Conservation (phyloP, 2,797 vertebrate species). For the Chelon auratus region DNA sequence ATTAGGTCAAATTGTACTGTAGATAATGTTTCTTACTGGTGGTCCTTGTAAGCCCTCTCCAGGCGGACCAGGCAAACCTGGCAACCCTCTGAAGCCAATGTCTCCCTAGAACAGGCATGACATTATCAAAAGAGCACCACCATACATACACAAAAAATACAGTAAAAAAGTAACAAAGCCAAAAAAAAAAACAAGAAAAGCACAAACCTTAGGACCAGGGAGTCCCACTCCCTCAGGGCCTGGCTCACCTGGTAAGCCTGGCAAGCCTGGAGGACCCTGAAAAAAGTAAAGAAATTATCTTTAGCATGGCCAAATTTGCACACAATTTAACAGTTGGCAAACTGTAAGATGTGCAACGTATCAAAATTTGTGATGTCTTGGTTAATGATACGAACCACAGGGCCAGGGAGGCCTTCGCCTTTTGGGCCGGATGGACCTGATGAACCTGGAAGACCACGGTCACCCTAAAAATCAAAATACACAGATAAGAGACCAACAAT, state of each 20-base stretch:
- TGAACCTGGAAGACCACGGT: constrained; percentile 86
- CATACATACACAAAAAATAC: neutral
- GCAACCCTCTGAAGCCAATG: constrained; percentile 88
- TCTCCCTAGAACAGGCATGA: constrained; percentile 85
- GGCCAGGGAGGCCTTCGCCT: constrained; percentile 90
- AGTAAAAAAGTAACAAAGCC: neutral
- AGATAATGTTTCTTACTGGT: constrained; percentile 81
- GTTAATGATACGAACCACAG: constrained; percentile 82
- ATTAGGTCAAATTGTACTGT: neutral
- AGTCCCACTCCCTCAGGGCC: constrained; percentile 89
- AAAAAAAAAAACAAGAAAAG: neutral
- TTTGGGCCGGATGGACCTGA: constrained; percentile 88
- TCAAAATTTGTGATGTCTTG: constrained; percentile 6
- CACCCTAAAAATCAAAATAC: constrained; percentile 82
- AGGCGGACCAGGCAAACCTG: constrained; percentile 86
- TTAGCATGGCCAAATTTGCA: neutral
- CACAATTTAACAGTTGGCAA: neutral
- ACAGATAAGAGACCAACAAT: constrained; percentile 12
- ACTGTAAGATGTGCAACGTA: neutral
- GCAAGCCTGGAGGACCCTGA: constrained; percentile 88
- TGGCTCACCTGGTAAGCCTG: constrained; percentile 87
- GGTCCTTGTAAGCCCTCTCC: constrained; percentile 91
- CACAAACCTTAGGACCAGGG: constrained; percentile 90
- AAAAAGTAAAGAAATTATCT: constrained; percentile 23
- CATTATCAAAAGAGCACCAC: neutral